phyloP scores from a whole-genome alignment of 2,888 invertebrate genomes.

The Pammene aurita region DNA sequence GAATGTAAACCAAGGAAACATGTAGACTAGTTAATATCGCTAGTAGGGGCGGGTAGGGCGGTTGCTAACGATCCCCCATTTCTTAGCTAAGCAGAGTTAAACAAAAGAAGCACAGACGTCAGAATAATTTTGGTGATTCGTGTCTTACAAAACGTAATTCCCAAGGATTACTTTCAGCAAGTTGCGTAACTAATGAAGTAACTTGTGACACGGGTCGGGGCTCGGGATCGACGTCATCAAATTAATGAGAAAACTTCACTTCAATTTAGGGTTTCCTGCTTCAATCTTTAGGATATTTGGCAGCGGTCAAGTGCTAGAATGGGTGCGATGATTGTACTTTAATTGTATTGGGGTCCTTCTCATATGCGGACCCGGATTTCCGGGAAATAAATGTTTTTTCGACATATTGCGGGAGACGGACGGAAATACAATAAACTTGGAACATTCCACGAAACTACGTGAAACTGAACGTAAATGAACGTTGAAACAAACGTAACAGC shows the following conservation, averaged over 20 bases:
- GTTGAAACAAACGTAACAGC: background rate
- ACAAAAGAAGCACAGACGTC: slow-evolving; percentile 51
- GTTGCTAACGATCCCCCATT: slow-evolving; percentile 37
- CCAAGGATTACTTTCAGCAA: slow-evolving; percentile 77
- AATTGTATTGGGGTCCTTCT: slow-evolving; percentile 36
- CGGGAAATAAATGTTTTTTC: slow-evolving; percentile 17
- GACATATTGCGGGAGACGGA: slow-evolving; percentile 3
- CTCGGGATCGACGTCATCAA: slow-evolving; percentile 82
- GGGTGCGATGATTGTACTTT: slow-evolving; percentile 58
- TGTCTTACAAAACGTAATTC: slow-evolving; percentile 79
- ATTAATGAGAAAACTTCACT: slow-evolving; percentile 83
- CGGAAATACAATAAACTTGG: slow-evolving; percentile 13
- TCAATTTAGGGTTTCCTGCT: slow-evolving; percentile 79
- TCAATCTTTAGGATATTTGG: slow-evolving; percentile 79
- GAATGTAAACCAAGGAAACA: background rate
- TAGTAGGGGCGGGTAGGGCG: slow-evolving; percentile 16
- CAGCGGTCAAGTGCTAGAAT: slow-evolving; percentile 73
- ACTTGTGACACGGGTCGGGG: slow-evolving; percentile 82
- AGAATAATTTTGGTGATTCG: slow-evolving; percentile 72
- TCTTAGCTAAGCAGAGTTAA: slow-evolving; percentile 41
- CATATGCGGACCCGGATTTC: slow-evolving; percentile 3
- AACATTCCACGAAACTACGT: background rate
- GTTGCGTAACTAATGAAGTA: slow-evolving; percentile 82
- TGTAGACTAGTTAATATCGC: slow-evolving; percentile 17
- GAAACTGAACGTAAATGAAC: background rate